A percentile compares a stretch with the other conserved stretches of the same genome.
Conservation (phyloP, 2,113 vertebrate species). For the Hypanus sabinus region DNA sequence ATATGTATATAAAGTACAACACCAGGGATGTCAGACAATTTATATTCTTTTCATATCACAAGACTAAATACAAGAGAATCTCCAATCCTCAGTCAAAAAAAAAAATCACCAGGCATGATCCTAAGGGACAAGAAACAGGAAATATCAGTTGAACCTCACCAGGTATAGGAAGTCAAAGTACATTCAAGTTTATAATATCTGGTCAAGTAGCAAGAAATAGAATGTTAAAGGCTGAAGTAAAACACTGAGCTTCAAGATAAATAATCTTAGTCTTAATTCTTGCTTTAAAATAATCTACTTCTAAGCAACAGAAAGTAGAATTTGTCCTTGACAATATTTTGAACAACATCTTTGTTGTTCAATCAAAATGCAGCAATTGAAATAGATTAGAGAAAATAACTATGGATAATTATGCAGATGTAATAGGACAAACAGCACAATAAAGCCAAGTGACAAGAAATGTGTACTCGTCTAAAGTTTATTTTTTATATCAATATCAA, state of each 20-base stretch:
- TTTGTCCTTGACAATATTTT: neutral
- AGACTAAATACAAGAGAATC: conserved; percentile 14
- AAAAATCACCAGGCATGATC: neutral
- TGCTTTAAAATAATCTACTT: neutral
- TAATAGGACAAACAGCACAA: neutral
- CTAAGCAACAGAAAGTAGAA: neutral
- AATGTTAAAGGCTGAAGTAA: neutral
- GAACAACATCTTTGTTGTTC: neutral
- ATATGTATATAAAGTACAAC: neutral
- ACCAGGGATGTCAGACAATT: neutral
- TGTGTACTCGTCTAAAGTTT: neutral
- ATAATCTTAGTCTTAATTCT: neutral
- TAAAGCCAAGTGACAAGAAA: neutral
- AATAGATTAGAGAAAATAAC: neutral
- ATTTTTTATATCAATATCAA: neutral
- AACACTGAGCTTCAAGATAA: neutral
- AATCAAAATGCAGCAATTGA: neutral
- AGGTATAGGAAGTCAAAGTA: neutral
- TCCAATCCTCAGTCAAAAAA: neutral
- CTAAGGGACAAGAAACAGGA: neutral
- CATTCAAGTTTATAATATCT: neutral
- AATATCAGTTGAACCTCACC: conserved; percentile 4
- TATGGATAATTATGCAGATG: neutral
- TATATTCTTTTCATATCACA: conserved; percentile 4
- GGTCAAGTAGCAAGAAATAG: neutral